phyloP scores from a whole-genome alignment of 2,888 invertebrate genomes.

The Drosophila melanosoma region DNA sequence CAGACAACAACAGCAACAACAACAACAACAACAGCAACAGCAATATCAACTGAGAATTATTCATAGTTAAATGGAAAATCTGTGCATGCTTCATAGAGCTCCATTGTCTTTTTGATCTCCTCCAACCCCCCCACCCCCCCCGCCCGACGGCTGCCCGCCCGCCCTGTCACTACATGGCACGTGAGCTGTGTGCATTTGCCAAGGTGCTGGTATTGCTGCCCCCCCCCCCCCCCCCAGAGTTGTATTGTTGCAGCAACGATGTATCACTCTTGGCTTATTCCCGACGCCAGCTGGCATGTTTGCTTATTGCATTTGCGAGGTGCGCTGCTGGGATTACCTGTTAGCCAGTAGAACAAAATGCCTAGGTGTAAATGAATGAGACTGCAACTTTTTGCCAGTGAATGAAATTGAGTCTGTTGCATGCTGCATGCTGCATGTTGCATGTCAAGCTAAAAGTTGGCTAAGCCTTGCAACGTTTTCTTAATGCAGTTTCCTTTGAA shows the following conservation, averaged over 20 bases:
- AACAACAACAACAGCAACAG: conserved; percentile 21
- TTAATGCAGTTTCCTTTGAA: not conserved
- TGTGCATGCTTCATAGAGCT: conserved; percentile 61
- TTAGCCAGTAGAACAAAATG: conserved; percentile 10
- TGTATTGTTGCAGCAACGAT: conserved; percentile 30
- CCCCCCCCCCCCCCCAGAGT: conserved; percentile 17
- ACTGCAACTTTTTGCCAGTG: conserved; percentile 24
- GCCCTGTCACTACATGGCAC: not conserved
- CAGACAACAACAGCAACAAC: not conserved
- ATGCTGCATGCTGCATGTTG: conserved; percentile 6
- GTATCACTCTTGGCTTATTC: conserved; percentile 27
- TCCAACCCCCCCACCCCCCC: not conserved
- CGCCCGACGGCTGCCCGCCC: not conserved
- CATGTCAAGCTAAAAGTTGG: conserved; percentile 13
- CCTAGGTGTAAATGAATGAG: conserved; percentile 26
- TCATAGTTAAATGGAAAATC: conserved; percentile 77
- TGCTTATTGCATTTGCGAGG: conserved; percentile 59
- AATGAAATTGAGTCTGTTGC: conserved; percentile 21
- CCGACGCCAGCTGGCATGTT: conserved; percentile 49
- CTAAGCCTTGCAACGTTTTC: not conserved
- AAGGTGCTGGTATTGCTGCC: conserved; percentile 22
- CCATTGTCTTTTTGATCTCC: conserved; percentile 48
- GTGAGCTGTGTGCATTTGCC: conserved; percentile 47
- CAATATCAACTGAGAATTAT: conserved; percentile 60
- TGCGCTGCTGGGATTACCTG: conserved; percentile 38